Conservation (phyloP, 2,888 invertebrate species). For the Zaprionus obscuricornis region DNA sequence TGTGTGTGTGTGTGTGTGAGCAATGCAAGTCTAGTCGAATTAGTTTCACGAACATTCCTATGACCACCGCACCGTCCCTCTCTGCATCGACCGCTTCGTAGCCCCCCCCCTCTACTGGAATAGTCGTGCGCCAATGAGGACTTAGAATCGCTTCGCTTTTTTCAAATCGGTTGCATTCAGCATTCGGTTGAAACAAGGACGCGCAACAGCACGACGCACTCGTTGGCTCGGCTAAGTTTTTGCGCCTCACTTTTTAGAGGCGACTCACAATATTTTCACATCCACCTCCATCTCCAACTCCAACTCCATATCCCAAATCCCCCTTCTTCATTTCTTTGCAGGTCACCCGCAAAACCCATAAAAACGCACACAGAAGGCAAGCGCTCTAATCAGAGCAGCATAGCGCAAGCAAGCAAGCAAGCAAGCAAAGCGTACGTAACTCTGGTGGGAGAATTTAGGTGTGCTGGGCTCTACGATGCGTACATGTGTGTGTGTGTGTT, state of each 20-base stretch:
- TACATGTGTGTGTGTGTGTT: background rate
- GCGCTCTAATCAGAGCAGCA: constrained; percentile 38
- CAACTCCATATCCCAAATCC: too few species aligned
- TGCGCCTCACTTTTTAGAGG: constrained; percentile 41
- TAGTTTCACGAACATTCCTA: constrained; percentile 43
- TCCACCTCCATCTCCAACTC: too few species aligned
- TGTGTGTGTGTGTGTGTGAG: constrained; percentile 24
- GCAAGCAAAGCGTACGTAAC: too few species aligned
- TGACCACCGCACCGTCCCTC: background rate
- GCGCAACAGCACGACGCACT: too few species aligned
- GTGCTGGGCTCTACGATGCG: too few species aligned
- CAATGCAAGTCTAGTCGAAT: constrained; percentile 48
- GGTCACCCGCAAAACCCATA: too few species aligned
- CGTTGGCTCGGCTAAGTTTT: constrained; percentile 47
- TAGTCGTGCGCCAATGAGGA: constrained; percentile 58
- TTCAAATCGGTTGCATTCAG: constrained; percentile 70
- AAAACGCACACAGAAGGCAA: background rate
- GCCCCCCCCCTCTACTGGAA: constrained; percentile 2
- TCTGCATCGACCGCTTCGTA: constrained; percentile 4
- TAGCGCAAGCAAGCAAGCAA: background rate
- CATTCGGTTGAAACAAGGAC: constrained; percentile 44
- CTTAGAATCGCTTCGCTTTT: constrained; percentile 69
- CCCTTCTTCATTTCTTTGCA: too few species aligned
- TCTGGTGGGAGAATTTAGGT: too few species aligned
- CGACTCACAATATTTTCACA: too few species aligned